Evolutionary conservation across 2,113 vertebrate species (phyloP).

Genomic region (Polypterus bichir): DNA sequence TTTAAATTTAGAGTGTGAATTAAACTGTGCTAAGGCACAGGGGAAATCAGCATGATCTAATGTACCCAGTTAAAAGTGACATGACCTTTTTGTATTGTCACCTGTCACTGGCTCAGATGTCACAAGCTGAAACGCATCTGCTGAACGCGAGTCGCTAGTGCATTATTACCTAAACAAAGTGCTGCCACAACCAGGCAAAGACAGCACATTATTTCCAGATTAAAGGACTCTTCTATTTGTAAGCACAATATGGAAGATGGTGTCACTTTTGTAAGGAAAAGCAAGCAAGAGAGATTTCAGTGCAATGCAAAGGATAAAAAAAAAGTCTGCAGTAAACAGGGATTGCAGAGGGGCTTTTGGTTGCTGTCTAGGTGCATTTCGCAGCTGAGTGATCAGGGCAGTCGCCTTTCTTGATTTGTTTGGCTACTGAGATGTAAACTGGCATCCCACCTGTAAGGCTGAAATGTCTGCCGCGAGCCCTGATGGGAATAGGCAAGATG

Average conservation of each 20-base stretch:
- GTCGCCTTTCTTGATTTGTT: slow-evolving; percentile 16
- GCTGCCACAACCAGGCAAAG: slow-evolving; percentile 12
- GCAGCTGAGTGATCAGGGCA: slow-evolving; percentile 11
- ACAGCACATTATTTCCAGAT: slow-evolving; percentile 20
- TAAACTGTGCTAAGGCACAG: slow-evolving; percentile 45
- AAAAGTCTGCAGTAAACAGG: too few relatives aligned
- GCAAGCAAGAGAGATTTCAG: too few relatives aligned
- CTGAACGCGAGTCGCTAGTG: background rate
- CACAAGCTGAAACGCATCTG: slow-evolving; percentile 31
- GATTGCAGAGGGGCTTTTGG: too few relatives aligned
- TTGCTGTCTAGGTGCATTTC: slow-evolving; percentile 13
- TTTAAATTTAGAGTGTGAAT: background rate
- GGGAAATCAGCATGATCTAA: slow-evolving; percentile 93
- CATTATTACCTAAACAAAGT: slow-evolving; percentile 13
- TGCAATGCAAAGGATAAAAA: too few relatives aligned
- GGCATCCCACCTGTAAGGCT: slow-evolving; percentile 23
- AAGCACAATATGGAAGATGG: slow-evolving; percentile 4
- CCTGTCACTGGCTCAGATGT: slow-evolving; percentile 77
- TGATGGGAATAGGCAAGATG: too few relatives aligned
- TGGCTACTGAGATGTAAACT: background rate
- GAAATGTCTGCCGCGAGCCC: background rate
- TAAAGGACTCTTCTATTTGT: slow-evolving; percentile 22
- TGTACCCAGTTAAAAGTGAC: slow-evolving; percentile 92
- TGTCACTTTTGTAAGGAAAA: slow-evolving; percentile 1
- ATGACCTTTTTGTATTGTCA: slow-evolving; percentile 95